Conservation (phyloP, 1,140 invertebrate genomes). For the Zaprionus lachaisei region DNA sequence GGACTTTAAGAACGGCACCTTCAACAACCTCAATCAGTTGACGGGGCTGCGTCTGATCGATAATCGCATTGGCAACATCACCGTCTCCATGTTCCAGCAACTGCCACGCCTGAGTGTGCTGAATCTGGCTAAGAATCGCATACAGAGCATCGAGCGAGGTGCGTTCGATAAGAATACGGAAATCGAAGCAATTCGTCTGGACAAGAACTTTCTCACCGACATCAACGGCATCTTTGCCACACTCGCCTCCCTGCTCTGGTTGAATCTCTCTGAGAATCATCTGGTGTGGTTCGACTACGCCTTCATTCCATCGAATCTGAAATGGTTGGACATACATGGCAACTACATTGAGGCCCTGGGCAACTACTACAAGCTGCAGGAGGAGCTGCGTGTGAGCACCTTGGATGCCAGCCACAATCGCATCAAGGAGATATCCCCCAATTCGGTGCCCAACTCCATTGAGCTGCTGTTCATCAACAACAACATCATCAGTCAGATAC, state of each 20-base stretch:
- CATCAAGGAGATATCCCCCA: constrained; percentile 88
- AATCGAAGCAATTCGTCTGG: constrained; percentile 92
- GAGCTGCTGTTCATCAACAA: constrained; percentile 93
- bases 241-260: constrained; percentile 90
- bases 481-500: constrained; percentile 90
- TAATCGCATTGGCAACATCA: constrained; percentile 92
- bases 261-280: constrained; percentile 94
- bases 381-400: constrained; percentile 87
- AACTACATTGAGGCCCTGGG: constrained; percentile 91
- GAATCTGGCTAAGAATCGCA: constrained; percentile 92
- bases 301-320: constrained; percentile 90
- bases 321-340: constrained; percentile 93
- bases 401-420: constrained; percentile 93
- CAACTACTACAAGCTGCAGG: constrained; percentile 89
- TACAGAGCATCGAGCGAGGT: constrained; percentile 90
- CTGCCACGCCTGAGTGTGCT: constrained; percentile 91
- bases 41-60: constrained; percentile 92
- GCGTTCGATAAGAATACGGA: constrained; percentile 90
- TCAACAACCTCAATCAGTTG: constrained; percentile 90
- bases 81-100: constrained; percentile 89
- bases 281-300: constrained; percentile 93
- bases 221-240: constrained; percentile 91
- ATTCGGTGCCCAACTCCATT: constrained; percentile 91
- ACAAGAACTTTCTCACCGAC: constrained; percentile 91
- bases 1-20: constrained; percentile 89